Base-by-base conservation (phyloP, 2,888 invertebrate genomes). In the Torymus tubicola region DNA sequence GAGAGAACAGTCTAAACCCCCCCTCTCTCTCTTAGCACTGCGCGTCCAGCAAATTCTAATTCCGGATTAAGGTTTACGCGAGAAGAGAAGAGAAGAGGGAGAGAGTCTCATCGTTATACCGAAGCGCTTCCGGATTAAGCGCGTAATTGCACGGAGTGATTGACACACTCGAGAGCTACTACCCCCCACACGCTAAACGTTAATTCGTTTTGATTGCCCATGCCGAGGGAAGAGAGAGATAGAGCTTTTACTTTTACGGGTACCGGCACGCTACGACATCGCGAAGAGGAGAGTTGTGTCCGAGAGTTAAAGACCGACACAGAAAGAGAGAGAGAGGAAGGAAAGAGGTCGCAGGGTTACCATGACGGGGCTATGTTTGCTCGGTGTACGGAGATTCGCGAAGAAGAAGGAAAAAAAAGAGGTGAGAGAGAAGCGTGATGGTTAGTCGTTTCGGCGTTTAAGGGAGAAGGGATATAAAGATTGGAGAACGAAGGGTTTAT, bases 41-140 rank as follows among this genome's bases (percentile, higher is more conserved):
- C 55, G 16, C 31, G 24, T 18, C 50, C 10, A 63, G 81, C 74
- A 82, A 86, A 86, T 87, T 87, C 86, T 88, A 86, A 87, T 87
- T 86, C 82, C 80, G 86, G 85, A 88, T 87, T 86, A 86, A 87
- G 84, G 86, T 88, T 87, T 86, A 86, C 83, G 85, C 81, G 67
- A 79, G 71, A 67, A 65, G 68, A 50, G 75, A 84, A 83, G 84
- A 85, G 85, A 2, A 21, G 21, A 21, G 21, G 2, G 21, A 21
- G 21, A 21, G 21, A 21, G 21, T 2, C 1, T 21, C 83, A 86
- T 86, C 86, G 85, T 88, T 86, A 86, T 86, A 86, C 86, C 85
- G 83, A 78, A 83, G 84, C 85, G 84, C 85, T 86, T 87, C 86
- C 86, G 86, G 87, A 87, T 88, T 86, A 87, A 87, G 85, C 85